A percentile compares a stretch with the other conserved stretches of the same genome.
Evolutionary conservation across 2,113 vertebrate species (phyloP).

Genomic region (Austrofundulus limnaeus): DNA sequence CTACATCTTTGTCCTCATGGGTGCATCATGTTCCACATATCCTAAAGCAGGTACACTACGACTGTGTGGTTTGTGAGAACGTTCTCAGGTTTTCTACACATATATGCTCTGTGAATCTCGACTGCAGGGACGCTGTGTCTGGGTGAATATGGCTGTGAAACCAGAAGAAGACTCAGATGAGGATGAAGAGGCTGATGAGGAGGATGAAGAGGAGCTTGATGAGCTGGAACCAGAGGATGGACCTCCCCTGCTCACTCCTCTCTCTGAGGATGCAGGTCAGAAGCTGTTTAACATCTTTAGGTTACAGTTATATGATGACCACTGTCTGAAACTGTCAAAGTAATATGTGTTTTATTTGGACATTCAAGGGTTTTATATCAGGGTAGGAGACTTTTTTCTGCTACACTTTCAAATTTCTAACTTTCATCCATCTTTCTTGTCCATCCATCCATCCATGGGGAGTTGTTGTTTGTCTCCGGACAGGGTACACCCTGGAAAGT

Average conservation of each 20-base stretch:
- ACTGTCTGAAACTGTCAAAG: too few relatives aligned
- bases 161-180: constrained; percentile 78
- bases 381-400: too few relatives aligned
- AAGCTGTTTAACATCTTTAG: background rate
- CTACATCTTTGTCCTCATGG: constrained; percentile 86
- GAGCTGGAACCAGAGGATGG: constrained; percentile 86
- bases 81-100: background rate
- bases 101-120: background rate
- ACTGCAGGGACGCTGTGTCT: constrained; percentile 88
- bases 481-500: too few relatives aligned
- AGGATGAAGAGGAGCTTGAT: constrained; percentile 76
- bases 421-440: too few relatives aligned
- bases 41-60: constrained; percentile 84
- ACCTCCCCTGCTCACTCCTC: constrained; percentile 87
- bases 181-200: constrained; percentile 78
- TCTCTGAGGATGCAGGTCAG: constrained; percentile 92
- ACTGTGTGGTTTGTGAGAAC: background rate
- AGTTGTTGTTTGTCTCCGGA: too few relatives aligned
- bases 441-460: too few relatives aligned
- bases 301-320: background rate
- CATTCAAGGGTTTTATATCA: too few relatives aligned
- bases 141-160: constrained; percentile 85
- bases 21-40: constrained; percentile 90
- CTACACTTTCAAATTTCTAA: too few relatives aligned
- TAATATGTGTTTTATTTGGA: too few relatives aligned